A percentile compares a stretch with the other conserved stretches of the same genome.
phyloP scores from a whole-genome alignment of 2,888 invertebrate species.

The Eupithecia centaureata region DNA sequence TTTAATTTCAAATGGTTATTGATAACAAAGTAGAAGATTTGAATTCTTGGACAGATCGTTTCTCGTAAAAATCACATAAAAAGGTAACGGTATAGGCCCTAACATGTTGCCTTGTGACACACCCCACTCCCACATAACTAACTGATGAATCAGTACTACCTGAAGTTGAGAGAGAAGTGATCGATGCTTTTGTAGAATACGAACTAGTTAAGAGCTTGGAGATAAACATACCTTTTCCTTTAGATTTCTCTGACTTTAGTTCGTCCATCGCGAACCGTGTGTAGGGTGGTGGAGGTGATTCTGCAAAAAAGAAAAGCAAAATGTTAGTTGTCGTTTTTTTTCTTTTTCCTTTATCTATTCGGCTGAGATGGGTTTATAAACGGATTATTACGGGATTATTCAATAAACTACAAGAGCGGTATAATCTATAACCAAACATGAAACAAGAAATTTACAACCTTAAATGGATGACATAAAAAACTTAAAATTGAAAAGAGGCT shows the following conservation, averaged over 20 bases:
- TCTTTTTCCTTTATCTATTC: not conserved
- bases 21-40: not conserved
- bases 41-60: slow-evolving; percentile 9
- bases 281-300: slow-evolving; percentile 93
- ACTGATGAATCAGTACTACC: slow-evolving; percentile 8
- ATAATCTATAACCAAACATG: not conserved
- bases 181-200: not conserved
- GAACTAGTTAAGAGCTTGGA: not conserved
- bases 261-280: slow-evolving; percentile 89
- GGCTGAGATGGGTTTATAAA: not conserved
- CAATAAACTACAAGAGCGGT: not conserved
- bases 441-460: slow-evolving; percentile 6
- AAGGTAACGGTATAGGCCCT: slow-evolving; percentile 9
- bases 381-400: not conserved
- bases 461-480: slow-evolving; percentile 43
- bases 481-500: slow-evolving; percentile 43
- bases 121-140: slow-evolving; percentile 12
- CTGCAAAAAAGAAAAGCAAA: slow-evolving; percentile 82
- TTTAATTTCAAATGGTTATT: slow-evolving; percentile 14
- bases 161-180: not conserved
- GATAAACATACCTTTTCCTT: slow-evolving; percentile 85
- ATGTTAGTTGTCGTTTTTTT: not conserved
- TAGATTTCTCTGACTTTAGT: slow-evolving; percentile 90
- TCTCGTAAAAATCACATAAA: slow-evolving; percentile 13
- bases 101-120: slow-evolving; percentile 12